Conservation (phyloP, 2,888 invertebrate species). For the Andrena bicolor region DNA sequence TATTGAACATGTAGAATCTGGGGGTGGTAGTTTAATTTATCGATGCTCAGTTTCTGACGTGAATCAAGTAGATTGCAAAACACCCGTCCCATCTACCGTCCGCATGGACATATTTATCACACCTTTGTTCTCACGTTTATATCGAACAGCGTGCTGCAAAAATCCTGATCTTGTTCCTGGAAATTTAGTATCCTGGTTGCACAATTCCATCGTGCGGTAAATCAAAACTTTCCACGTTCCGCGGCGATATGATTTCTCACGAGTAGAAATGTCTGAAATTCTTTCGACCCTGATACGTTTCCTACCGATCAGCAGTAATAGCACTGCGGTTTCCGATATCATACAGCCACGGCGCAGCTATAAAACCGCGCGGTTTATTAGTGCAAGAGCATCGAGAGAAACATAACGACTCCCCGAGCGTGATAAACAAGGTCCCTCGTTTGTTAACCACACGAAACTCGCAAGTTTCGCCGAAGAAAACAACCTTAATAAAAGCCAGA, state of each 20-base stretch:
- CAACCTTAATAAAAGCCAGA: background rate
- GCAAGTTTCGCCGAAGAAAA: background rate
- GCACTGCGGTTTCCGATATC: slow-evolving; percentile 20
- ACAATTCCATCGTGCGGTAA: slow-evolving; percentile 1
- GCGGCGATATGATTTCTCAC: slow-evolving; percentile 26
- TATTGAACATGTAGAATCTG: too few species aligned
- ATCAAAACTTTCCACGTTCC: slow-evolving; percentile 41
- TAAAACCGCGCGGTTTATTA: background rate
- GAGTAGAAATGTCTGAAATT: slow-evolving; percentile 18
- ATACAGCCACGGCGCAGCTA: background rate
- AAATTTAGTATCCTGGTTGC: slow-evolving; percentile 20
- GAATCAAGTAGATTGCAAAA: background rate
- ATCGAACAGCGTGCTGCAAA: background rate
- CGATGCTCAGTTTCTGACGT: background rate
- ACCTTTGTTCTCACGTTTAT: background rate
- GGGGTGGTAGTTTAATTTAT: background rate
- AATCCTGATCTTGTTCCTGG: slow-evolving; percentile 5
- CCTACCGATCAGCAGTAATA: slow-evolving; percentile 9
- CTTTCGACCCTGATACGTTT: slow-evolving; percentile 7
- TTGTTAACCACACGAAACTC: too few species aligned
- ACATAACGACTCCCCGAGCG: too few species aligned
- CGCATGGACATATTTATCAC: background rate
- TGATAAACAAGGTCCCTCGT: too few species aligned
- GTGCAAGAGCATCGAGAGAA: background rate
- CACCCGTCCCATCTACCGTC: background rate